These are phyloP conservation scores for Cataglyphis rosenhaueri DNA, from an alignment of 2,888 invertebrate species.

Conservation along the genomic window DNA sequence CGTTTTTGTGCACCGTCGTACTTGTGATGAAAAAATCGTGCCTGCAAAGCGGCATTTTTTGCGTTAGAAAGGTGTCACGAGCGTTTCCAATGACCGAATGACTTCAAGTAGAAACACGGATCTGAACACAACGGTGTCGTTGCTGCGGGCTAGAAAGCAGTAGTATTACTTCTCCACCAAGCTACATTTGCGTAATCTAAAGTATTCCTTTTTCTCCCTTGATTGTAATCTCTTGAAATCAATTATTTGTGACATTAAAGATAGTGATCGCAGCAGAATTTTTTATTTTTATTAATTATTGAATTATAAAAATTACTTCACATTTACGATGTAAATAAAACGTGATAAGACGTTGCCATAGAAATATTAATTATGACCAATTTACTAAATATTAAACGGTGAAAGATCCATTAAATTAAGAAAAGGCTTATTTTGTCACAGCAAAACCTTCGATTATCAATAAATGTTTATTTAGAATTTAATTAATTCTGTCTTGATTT, in stretches of 20 bases:
- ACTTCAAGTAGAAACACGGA: conserved; percentile 35
- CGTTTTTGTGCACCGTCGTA: conserved; percentile 17
- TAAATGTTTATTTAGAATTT: conserved; percentile 78
- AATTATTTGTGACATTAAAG: conserved; percentile 3
- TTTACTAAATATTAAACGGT: not conserved
- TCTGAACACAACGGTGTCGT: not conserved
- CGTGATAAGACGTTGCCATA: conserved; percentile 4
- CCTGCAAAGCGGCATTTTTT: conserved; percentile 17
- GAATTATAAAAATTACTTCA: not conserved
- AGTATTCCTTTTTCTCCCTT: not conserved
- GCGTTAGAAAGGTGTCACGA: conserved; percentile 14
- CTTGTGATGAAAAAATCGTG: not conserved
- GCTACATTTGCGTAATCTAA: conserved; percentile 25
- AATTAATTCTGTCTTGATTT: conserved; percentile 78
- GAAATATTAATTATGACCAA: not conserved
- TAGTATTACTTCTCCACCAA: conserved; percentile 18
- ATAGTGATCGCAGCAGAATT: not conserved
- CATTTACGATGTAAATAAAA: not conserved
- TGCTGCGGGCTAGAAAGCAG: conserved; percentile 37
- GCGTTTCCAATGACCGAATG: conserved; percentile 28
- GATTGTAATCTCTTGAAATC: conserved; percentile 1
- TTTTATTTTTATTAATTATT: not conserved
- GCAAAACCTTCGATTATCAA: conserved; percentile 59
- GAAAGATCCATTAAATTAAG: not conserved
- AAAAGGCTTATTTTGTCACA: not conserved